phyloP scores from a whole-genome alignment of 2,888 invertebrate species.

The Antheraea assamensis region DNA sequence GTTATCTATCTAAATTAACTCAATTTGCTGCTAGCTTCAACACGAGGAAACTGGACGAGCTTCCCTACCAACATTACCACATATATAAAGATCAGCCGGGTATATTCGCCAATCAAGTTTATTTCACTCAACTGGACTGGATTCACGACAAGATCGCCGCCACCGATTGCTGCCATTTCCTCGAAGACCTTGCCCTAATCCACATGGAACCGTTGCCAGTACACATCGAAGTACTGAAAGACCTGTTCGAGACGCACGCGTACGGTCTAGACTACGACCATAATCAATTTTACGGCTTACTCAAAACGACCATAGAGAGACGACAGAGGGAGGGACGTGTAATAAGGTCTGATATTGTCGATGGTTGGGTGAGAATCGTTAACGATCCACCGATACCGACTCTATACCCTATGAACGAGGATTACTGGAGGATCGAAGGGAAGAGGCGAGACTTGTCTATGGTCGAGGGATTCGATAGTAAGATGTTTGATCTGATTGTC shows the following conservation, averaged over 20 bases:
- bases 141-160: constrained; percentile 90
- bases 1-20: background rate
- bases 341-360: constrained; percentile 62
- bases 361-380: constrained; percentile 71
- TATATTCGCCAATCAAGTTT: constrained; percentile 85
- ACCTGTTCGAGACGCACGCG: constrained; percentile 87
- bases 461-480: constrained; percentile 71
- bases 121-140: constrained; percentile 90
- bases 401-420: constrained; percentile 81
- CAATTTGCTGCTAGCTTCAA: constrained; percentile 84
- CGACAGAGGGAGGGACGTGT: constrained; percentile 59
- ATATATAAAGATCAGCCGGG: constrained; percentile 77
- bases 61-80: constrained; percentile 89
- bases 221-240: constrained; percentile 83
- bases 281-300: constrained; percentile 89
- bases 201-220: constrained; percentile 73
- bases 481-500: constrained; percentile 83
- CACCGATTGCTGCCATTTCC: constrained; percentile 87
- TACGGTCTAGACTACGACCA: constrained; percentile 91
- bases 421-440: constrained; percentile 62
- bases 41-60: constrained; percentile 89
- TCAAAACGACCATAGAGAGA: constrained; percentile 66
- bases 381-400: constrained; percentile 83
- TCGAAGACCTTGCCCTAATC: constrained; percentile 88
- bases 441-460: constrained; percentile 60